Conservation (phyloP, 2,888 invertebrate species). For the Synanthedon formicaeformis region DNA sequence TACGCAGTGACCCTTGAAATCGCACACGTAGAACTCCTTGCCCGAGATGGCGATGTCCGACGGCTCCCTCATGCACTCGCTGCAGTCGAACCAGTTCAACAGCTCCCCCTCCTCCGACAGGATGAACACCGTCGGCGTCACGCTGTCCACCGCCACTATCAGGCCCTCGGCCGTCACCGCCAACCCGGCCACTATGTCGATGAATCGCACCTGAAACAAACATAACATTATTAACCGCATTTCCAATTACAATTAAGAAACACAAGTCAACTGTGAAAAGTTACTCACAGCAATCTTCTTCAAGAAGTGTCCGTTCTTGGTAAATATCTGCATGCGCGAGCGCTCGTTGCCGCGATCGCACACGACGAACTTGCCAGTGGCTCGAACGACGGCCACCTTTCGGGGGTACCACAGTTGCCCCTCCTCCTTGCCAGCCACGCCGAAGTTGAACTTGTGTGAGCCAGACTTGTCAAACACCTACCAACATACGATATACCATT, state of each 20-base stretch:
- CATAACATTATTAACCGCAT: not conserved
- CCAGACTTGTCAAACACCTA: constrained; percentile 95
- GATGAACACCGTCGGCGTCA: constrained; percentile 95
- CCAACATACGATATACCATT: constrained; percentile 8
- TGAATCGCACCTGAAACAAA: constrained; percentile 72
- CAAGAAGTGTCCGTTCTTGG: constrained; percentile 93
- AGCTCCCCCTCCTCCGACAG: constrained; percentile 93
- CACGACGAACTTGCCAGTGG: constrained; percentile 92
- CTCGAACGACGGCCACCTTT: constrained; percentile 92
- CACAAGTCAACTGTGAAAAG: not conserved
- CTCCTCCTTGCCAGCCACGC: constrained; percentile 94
- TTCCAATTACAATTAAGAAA: not conserved
- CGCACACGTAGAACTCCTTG: constrained; percentile 95
- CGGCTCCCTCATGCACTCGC: constrained; percentile 97
- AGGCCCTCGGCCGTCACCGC: constrained; percentile 93
- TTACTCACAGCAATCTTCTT: constrained; percentile 86
- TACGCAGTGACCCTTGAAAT: constrained; percentile 98
- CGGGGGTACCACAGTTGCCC: constrained; percentile 98
- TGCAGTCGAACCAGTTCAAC: constrained; percentile 97
- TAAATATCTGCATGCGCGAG: constrained; percentile 97
- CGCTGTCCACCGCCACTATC: constrained; percentile 97
- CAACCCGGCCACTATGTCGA: constrained; percentile 92
- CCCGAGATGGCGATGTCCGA: constrained; percentile 96
- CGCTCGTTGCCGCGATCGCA: constrained; percentile 97
- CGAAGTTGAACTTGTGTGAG: constrained; percentile 93